Evolutionary conservation across 2,113 vertebrate species (phyloP).

Genomic region (Nematolebias whitei): DNA sequence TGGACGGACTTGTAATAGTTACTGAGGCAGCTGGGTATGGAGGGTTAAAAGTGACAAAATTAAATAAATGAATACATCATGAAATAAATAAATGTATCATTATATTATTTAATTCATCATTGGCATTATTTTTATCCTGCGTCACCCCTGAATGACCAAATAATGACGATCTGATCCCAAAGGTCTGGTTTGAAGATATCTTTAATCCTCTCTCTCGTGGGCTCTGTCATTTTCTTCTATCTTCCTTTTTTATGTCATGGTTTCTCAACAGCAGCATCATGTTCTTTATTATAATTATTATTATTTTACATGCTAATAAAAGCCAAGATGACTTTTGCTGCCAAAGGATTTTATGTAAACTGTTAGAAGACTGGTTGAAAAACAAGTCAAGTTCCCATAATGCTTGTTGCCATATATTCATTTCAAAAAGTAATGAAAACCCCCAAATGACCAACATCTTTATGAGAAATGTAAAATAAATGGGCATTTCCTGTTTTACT

Average conservation of each 20-base stretch:
- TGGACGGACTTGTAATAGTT: too few relatives aligned
- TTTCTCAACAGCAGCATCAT: too few relatives aligned
- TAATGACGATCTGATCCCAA: constrained; percentile 47
- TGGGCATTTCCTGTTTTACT: not conserved
- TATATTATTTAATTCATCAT: too few relatives aligned
- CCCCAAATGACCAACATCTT: not conserved
- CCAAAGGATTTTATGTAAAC: too few relatives aligned
- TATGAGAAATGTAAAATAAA: not conserved
- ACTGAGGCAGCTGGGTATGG: too few relatives aligned
- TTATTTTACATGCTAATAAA: not conserved
- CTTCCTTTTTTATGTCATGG: not conserved
- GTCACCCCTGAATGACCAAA: constrained; percentile 18
- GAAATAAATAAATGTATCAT: too few relatives aligned
- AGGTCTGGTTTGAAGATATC: constrained; percentile 33
- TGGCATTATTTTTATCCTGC: not conserved
- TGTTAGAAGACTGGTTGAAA: too few relatives aligned
- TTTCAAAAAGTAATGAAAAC: not conserved
- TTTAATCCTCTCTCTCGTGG: constrained; percentile 30
- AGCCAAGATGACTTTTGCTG: too few relatives aligned
- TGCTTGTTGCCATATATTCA: too few relatives aligned
- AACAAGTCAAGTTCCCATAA: too few relatives aligned
- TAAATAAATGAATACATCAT: too few relatives aligned
- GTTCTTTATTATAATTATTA: not conserved
- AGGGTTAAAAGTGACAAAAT: too few relatives aligned
- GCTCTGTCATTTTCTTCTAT: not conserved